A percentile compares a stretch with the other conserved stretches of the same genome.
Evolutionary conservation across 2,113 vertebrate species (phyloP).

Genomic region (Leptocoma aspasia): DNA sequence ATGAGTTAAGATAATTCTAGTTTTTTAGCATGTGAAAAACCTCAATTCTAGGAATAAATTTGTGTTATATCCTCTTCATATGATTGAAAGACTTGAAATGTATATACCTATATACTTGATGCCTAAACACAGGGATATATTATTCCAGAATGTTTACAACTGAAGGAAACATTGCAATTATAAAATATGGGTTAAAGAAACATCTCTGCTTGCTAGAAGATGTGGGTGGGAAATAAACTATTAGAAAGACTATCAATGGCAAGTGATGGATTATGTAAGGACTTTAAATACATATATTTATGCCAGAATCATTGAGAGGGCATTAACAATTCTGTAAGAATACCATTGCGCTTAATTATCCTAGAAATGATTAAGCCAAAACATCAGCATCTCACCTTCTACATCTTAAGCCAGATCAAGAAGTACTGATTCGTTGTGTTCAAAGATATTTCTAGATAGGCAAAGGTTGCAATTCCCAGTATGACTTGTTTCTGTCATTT

Average conservation of each 20-base stretch:
- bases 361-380: not conserved
- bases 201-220: not conserved
- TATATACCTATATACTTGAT: not conserved
- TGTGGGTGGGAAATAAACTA: not conserved
- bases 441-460: not conserved
- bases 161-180: not conserved
- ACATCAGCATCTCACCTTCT: not conserved
- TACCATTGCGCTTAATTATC: not conserved
- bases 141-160: not conserved
- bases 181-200: not conserved
- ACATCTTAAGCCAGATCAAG: not conserved
- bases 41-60: not conserved
- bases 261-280: not conserved
- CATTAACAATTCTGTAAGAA: not conserved
- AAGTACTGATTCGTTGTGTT: not conserved
- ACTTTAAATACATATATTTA: not conserved
- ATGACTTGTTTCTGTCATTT: conserved; percentile 5
- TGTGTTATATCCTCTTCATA: not conserved
- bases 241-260: not conserved
- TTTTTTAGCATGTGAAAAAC: not conserved
- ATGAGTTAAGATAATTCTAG: not conserved
- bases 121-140: not conserved
- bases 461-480: not conserved
- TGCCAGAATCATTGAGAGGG: not conserved
- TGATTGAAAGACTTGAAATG: not conserved